These are phyloP conservation scores for Spermophilus dauricus DNA, from an alignment of 2,113 vertebrate species.

Conservation along the genomic window DNA sequence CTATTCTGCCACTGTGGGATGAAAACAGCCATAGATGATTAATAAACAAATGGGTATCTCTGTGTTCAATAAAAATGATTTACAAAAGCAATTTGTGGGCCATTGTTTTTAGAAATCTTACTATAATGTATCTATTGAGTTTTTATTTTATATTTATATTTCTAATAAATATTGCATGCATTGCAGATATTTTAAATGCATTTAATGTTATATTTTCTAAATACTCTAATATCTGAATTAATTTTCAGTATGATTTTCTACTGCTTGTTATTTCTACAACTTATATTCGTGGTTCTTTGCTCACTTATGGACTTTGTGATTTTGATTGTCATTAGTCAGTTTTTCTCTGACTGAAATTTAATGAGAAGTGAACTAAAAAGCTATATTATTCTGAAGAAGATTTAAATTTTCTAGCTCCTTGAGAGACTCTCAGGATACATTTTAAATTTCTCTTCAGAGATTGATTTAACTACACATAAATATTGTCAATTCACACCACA, in stretches of 20 bases:
- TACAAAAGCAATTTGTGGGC: not conserved
- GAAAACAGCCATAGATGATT: not conserved
- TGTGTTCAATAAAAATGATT: slow-evolving; percentile 9
- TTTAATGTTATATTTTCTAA: not conserved
- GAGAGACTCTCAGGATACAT: not conserved
- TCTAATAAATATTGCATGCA: not conserved
- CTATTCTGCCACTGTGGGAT: not conserved
- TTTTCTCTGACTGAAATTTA: not conserved
- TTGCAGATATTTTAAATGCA: not conserved
- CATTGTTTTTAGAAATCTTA: not conserved
- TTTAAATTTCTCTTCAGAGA: not conserved
- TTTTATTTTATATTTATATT: slow-evolving; percentile 9
- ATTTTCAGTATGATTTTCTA: not conserved
- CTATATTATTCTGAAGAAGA: not conserved
- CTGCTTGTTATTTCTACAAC: not conserved
- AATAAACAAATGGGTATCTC: not conserved
- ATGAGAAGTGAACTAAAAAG: not conserved
- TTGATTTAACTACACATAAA: not conserved
- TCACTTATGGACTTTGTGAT: not conserved
- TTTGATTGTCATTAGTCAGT: not conserved
- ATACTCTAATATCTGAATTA: not conserved
- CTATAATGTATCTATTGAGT: not conserved
- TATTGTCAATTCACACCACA: not conserved
- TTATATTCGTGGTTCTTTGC: not conserved
- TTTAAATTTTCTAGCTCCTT: not conserved